A percentile compares a stretch with the other conserved stretches of the same genome.
These are phyloP conservation scores for Anthoptus insignis DNA, from an alignment of 2,888 invertebrate species.

Conservation along the genomic window DNA sequence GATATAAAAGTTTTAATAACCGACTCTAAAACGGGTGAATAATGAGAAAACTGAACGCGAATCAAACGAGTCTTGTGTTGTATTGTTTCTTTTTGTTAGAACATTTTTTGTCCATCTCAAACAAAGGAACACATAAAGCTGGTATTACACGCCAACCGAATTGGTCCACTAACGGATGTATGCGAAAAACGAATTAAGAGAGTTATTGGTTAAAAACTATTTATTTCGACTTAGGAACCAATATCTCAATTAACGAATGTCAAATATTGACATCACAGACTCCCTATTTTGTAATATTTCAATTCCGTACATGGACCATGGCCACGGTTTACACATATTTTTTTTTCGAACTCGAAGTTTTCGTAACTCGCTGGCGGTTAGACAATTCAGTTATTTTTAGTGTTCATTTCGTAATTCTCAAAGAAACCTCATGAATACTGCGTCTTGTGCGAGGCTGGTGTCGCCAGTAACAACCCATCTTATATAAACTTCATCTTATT, in stretches of 20 bases:
- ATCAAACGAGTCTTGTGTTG: constrained; percentile 38
- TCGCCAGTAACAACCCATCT: neutral
- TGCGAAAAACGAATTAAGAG: neutral
- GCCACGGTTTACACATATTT: too few relatives aligned
- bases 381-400: constrained; percentile 10
- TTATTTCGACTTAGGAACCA: too few relatives aligned
- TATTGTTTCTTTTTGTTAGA: constrained; percentile 36
- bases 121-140: constrained; percentile 37
- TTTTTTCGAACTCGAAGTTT: too few relatives aligned
- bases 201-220: too few relatives aligned
- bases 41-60: constrained; percentile 40
- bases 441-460: neutral
- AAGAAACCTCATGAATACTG: constrained; percentile 12
- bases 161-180: neutral
- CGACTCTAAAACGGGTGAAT: constrained; percentile 39
- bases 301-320: too few relatives aligned
- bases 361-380: neutral
- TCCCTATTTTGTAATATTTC: too few relatives aligned
- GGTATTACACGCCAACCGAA: constrained; percentile 16
- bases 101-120: constrained; percentile 29
- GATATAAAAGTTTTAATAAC: constrained; percentile 40
- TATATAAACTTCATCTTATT: constrained; percentile 3
- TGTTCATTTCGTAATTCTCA: constrained; percentile 5
- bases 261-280: too few relatives aligned
- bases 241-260: too few relatives aligned